These are phyloP conservation scores for Daktulosphaira vitifoliae DNA, from an alignment of 1,140 invertebrate genomes.

Conservation along the genomic window DNA sequence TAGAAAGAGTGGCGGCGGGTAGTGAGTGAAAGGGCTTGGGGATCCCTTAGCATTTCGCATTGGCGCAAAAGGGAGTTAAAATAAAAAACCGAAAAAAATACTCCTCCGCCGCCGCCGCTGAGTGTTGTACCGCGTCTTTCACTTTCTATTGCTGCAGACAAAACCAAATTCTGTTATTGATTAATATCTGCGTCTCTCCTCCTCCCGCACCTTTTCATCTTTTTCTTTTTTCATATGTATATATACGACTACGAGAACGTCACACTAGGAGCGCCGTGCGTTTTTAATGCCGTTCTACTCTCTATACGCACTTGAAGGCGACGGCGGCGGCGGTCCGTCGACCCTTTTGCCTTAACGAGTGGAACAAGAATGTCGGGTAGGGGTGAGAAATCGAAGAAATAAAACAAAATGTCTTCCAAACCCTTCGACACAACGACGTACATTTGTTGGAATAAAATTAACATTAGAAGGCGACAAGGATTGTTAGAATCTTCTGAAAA, in stretches of 20 bases:
- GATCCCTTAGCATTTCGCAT: conserved; percentile 31
- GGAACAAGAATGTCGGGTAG: background rate
- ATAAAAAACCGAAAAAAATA: conserved; percentile 10
- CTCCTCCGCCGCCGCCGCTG: conserved; percentile 3
- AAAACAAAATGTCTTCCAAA: conserved; percentile 31
- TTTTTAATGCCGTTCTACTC: conserved; percentile 28
- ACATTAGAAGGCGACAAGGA: too few species aligned
- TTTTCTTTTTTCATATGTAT: background rate
- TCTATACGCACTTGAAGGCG: background rate
- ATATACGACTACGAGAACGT: conserved; percentile 21
- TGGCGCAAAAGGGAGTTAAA: conserved; percentile 33
- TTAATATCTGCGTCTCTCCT: conserved; percentile 21
- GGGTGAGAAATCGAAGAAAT: conserved; percentile 16
- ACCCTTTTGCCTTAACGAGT: conserved; percentile 13
- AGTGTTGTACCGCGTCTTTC: conserved; percentile 20
- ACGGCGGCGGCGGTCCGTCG: background rate
- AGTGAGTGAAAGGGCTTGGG: conserved; percentile 13
- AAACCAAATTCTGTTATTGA: conserved; percentile 34
- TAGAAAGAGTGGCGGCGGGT: background rate
- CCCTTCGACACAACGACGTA: too few species aligned
- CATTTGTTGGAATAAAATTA: too few species aligned
- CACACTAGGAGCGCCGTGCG: conserved; percentile 21
- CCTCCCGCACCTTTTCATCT: background rate
- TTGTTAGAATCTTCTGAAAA: too few species aligned
- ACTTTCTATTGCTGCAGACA: conserved; percentile 31